Base-by-base conservation (phyloP, 2,888 invertebrate species). In the Drosophila atripex region DNA sequence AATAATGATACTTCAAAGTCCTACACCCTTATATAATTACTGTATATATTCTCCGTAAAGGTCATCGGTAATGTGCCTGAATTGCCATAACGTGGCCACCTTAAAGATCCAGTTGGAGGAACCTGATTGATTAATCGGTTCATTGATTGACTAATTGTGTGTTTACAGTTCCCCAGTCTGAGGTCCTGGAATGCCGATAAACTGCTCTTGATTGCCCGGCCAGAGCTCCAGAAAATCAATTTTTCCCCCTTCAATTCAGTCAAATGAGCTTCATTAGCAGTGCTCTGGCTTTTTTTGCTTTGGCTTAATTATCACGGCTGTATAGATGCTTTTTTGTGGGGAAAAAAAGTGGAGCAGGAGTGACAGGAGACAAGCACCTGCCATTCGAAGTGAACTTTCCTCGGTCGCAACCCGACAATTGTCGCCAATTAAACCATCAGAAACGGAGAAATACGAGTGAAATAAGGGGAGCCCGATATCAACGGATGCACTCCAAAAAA, bases 381-480 rank as follows among this genome's bases (percentile, higher is more conserved):
- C 49, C 32, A 57, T 46, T 53, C 30, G 32, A 28, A 49, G 21
- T 66, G 57, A 66, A 77, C 75, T 79, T 79, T 75, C 75, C 50
- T 53, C 54, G 43, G 54, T 56, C 28, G 53, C 52, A 51, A 78
- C 75, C 78, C 80, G 57, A 84, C 82, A 86, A 82, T 84, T 82
- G 82, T 86, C 86, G 86, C 80, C 84, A 82, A 82, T 82, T 82
- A 82, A 82, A 68, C 30, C 63, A 64, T 51, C 63, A 64, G 63
- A 64, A 51, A 64, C 28, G n/a, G 35, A 35, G 51, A 51, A 64
- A 63, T 45, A 45, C 41, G 9, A 49, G 18, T 2, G 14, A 1
- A 18, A 23, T 7, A 12, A 12, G 43, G 28, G 18, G 1, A 5
- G 14, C 35, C 35, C 21, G 57, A 9, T 8, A 11, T 1, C 5